Evolutionary conservation across 2,797 vertebrate genomes (phyloP).

Genomic region (Etheostoma nigrum): DNA sequence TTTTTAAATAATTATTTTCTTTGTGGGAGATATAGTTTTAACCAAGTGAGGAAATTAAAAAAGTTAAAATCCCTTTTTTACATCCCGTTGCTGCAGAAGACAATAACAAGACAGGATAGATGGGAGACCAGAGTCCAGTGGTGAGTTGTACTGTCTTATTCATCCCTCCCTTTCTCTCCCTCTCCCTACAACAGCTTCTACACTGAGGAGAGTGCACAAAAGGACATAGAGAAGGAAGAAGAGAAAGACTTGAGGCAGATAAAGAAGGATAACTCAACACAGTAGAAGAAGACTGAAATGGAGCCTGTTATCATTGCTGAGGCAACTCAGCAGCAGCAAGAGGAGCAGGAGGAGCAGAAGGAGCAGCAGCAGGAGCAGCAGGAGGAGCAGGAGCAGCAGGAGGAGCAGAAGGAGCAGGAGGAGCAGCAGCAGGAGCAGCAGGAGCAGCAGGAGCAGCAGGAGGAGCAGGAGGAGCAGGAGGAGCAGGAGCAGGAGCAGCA

Average conservation of each 20-base stretch:
- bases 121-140: conserved; percentile 33
- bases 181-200: conserved; percentile 32
- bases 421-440: conserved; percentile 41
- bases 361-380: conserved; percentile 18
- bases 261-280: conserved; percentile 51
- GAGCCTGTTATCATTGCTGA: conserved; percentile 71
- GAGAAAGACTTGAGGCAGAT: conserved; percentile 20
- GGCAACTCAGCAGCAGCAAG: conserved; percentile 65
- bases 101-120: conserved; percentile 26
- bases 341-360: conserved; percentile 20
- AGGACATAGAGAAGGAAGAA: conserved; percentile 34
- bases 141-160: conserved; percentile 51
- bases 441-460: conserved; percentile 59
- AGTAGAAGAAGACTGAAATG: conserved; percentile 19
- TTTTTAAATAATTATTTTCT: background rate
- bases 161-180: conserved; percentile 38
- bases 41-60: background rate
- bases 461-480: conserved; percentile 20
- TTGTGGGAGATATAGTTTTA: background rate
- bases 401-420: conserved; percentile 58
- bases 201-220: conserved; percentile 35
- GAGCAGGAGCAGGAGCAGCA: conserved; percentile 18
- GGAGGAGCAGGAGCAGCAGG: no score
- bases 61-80: conserved; percentile 11
- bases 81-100: conserved; percentile 51